These are phyloP conservation scores for Dryocosmus kuriphilus DNA, from an alignment of 2,888 invertebrate species.

Conservation along the genomic window DNA sequence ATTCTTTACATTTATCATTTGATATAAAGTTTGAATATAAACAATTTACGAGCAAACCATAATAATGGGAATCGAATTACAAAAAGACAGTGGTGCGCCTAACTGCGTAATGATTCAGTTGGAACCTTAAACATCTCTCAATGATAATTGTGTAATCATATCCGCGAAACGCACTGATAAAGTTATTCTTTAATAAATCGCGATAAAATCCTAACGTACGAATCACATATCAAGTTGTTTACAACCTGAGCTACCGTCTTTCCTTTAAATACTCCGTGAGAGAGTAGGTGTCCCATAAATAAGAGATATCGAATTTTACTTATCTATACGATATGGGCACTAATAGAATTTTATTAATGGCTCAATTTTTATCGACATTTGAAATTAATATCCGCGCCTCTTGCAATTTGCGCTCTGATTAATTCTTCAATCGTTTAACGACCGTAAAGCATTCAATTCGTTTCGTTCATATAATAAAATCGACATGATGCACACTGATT, in stretches of 20 bases:
- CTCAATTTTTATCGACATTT: background rate
- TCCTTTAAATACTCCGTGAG: background rate
- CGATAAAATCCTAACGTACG: background rate
- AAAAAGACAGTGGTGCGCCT: background rate
- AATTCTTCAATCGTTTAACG: background rate
- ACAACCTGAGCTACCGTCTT: background rate
- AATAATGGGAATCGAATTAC: too few species aligned
- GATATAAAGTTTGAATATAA: too few species aligned
- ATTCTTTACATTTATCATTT: too few species aligned
- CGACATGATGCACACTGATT: constrained; percentile 29
- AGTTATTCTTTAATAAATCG: background rate
- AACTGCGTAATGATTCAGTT: background rate
- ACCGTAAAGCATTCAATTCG: constrained; percentile 2
- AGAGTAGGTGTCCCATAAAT: background rate
- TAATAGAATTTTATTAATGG: background rate
- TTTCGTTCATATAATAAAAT: background rate
- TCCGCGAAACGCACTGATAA: background rate
- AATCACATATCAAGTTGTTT: background rate
- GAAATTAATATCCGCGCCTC: background rate
- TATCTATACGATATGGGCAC: background rate
- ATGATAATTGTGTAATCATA: constrained; percentile 8
- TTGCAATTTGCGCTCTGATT: background rate
- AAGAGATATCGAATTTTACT: background rate
- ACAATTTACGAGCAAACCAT: too few species aligned
- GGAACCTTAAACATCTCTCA: background rate